Evolutionary conservation across 2,888 invertebrate genomes (phyloP), one percentile per base, ranked within the genome.

Genomic region (Campoplex capitator): DNA sequence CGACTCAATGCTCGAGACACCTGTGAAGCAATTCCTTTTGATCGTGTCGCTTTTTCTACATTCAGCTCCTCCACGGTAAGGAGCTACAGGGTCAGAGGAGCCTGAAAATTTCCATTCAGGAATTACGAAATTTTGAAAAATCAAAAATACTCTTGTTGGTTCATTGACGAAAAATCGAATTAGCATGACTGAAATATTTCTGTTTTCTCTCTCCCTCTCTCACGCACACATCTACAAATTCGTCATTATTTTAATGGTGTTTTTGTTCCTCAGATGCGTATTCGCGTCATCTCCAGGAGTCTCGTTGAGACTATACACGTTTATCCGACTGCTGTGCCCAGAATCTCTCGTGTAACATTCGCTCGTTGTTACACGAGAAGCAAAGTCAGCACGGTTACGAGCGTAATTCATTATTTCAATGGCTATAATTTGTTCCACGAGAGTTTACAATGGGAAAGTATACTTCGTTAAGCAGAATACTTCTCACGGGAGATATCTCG

Each of bases 381-480:
- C 54, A 81, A 81, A 81, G 42, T 67, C 62, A 62, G 62, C 9
- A 11, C 18, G 62, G 74, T 74, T 81, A 81, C 67, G 65, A 54
- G 35, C 51, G 38, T 74, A 81, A 81, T 74, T 74, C 51, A 74
- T 74, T 74, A 74, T 74, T 74, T 54, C 38, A 78, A 76, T 51
- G 51, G 62, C 80, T 80, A 76, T 80, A 84, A 71, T 84, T 71
- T 62, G 62, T 58, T 65, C 28, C 42, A n/a, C 18, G 79, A 76
- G 79, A 76, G 79, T 35, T 80, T 54, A 75, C 84, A 70, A 58
- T 62, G 79, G 62, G 32, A 80, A 75, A 73, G 48, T 67, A 74
- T 42, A 65, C 18, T 13, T 38, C 16, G 16, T 35, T 38, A 56
- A 73, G 11, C 54, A n/a, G n/a, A 48, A 65, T 58, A 58, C 38